Evolutionary conservation across 2,113 vertebrate genomes (phyloP).

Genomic region (Puntigrus tetrazona): DNA sequence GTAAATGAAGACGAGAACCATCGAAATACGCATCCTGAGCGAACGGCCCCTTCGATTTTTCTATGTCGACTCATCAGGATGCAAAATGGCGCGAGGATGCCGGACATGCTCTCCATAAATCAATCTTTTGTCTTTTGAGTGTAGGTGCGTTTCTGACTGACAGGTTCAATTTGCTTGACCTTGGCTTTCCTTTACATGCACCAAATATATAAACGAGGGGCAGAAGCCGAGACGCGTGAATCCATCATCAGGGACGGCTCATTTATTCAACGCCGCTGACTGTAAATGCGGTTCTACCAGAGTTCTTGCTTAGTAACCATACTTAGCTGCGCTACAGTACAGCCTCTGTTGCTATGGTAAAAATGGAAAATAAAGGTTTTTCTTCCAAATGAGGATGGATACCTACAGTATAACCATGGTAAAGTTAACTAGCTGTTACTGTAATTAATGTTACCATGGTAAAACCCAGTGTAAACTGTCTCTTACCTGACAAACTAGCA

Average conservation of each 20-base stretch:
- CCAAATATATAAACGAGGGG: constrained; percentile 20
- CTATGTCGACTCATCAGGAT: background rate
- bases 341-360: background rate
- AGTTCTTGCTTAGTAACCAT: background rate
- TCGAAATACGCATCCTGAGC: background rate
- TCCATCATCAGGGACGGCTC: constrained; percentile 30
- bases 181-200: constrained; percentile 36
- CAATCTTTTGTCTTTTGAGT: constrained; percentile 28
- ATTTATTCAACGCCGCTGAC: constrained; percentile 2
- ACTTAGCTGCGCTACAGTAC: background rate
- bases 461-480: background rate
- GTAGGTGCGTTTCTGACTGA: constrained; percentile 17
- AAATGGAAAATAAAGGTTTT: background rate
- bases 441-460: background rate
- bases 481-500: no score
- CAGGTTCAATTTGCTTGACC: constrained; percentile 45
- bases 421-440: background rate
- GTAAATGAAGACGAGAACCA: background rate
- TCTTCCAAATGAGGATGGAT: background rate
- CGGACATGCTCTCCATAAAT: constrained; percentile 22
- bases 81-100: background rate
- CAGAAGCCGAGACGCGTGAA: constrained; percentile 16
- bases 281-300: background rate
- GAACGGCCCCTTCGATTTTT: background rate
- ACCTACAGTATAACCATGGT: background rate